Conservation (phyloP, 2,113 vertebrate species). For the Myrmophylax atrothorax region DNA sequence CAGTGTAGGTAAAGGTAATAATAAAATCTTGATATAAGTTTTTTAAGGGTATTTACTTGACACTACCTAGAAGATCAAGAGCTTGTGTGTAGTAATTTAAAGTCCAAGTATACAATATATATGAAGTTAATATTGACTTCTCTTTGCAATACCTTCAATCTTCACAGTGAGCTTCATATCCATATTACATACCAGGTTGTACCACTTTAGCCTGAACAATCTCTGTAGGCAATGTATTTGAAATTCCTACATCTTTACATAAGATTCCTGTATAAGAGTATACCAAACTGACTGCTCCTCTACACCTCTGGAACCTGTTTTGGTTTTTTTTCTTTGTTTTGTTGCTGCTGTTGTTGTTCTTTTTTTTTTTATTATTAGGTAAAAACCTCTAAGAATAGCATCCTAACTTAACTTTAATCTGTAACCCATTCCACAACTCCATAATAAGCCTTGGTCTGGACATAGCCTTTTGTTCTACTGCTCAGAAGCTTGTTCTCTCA, state of each 20-base stretch:
- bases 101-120: neutral
- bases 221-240: neutral
- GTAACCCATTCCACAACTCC: neutral
- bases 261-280: neutral
- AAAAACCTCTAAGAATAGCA: neutral
- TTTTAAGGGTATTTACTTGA: neutral
- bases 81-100: rapidly evolving
- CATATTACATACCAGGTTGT: neutral
- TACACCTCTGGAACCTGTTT: neutral
- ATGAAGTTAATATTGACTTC: neutral
- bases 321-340: neutral
- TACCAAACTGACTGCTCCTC: neutral
- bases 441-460: neutral
- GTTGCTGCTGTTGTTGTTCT: neutral
- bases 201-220: neutral
- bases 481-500: neutral
- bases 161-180: neutral
- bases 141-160: neutral
- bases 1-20: neutral
- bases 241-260: neutral
- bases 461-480: neutral
- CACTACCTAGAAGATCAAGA: neutral
- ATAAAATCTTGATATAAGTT: neutral
- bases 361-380: too few relatives aligned
- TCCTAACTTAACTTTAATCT: neutral